Percentiles rank a stretch among this genome's conserved stretches.
Conservation (phyloP, 2,888 invertebrate species). For the Onthophagus sagittarius region DNA sequence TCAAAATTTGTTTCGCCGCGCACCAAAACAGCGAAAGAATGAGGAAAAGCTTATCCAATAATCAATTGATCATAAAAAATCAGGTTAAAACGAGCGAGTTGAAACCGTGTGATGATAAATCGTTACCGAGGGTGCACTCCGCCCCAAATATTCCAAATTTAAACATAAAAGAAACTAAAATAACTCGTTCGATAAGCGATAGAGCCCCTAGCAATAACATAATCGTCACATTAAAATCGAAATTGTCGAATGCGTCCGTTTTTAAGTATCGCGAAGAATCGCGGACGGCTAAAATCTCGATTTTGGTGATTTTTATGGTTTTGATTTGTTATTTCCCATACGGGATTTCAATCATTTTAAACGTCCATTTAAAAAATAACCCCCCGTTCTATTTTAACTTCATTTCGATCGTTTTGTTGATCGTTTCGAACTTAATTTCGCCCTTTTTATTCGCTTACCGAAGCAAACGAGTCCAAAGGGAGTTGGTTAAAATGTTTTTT, state of each 20-base stretch:
- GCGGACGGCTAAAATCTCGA: slow-evolving; percentile 82
- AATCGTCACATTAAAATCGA: slow-evolving; percentile 71
- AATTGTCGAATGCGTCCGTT: slow-evolving; percentile 79
- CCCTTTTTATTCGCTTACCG: slow-evolving; percentile 76
- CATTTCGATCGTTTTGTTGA: slow-evolving; percentile 55
- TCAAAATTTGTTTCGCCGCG: slow-evolving; percentile 71
- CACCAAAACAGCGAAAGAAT: slow-evolving; percentile 66
- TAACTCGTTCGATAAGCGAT: background rate
- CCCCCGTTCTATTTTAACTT: slow-evolving; percentile 49
- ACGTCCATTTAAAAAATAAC: slow-evolving; percentile 33
- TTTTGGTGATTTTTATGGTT: slow-evolving; percentile 69
- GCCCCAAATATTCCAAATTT: slow-evolving; percentile 32
- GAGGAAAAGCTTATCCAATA: slow-evolving; percentile 33
- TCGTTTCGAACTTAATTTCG: slow-evolving; percentile 62
- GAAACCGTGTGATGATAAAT: too few relatives aligned
- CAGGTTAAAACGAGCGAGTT: too few relatives aligned
- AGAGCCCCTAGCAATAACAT: slow-evolving; percentile 48
- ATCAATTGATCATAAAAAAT: too few relatives aligned
- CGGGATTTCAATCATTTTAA: slow-evolving; percentile 41
- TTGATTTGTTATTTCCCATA: slow-evolving; percentile 53
- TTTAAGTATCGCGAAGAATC: slow-evolving; percentile 86
- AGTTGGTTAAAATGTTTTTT: slow-evolving; percentile 51
- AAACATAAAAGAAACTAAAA: background rate
- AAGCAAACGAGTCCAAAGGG: slow-evolving; percentile 61
- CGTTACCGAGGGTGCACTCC: slow-evolving; percentile 43